These are phyloP conservation scores for Epistrophe eligans DNA, from an alignment of 2,888 invertebrate genomes.

Conservation along the genomic window DNA sequence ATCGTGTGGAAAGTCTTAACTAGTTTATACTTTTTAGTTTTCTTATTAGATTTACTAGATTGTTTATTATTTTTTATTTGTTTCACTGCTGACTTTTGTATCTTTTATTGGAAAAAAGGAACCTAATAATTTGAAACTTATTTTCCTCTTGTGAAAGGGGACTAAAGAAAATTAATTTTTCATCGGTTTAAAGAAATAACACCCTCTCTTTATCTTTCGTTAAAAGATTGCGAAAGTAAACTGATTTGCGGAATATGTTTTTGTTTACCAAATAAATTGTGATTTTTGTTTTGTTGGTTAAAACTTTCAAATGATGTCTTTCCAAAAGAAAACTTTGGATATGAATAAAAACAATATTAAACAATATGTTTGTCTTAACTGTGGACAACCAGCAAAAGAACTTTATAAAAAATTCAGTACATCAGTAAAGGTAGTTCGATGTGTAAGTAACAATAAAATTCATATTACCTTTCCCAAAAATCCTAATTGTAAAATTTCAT, in stretches of 20 bases:
- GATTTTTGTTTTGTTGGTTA: neutral
- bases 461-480: neutral
- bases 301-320: neutral
- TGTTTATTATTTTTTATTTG: too few species aligned
- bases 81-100: too few species aligned
- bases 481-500: neutral
- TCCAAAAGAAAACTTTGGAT: neutral
- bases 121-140: too few species aligned
- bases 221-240: neutral
- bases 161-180: too few species aligned
- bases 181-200: neutral
- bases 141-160: too few species aligned
- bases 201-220: constrained; percentile 20
- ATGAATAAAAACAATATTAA: constrained; percentile 53
- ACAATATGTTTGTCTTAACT: constrained; percentile 87
- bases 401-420: constrained; percentile 89
- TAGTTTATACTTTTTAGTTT: too few species aligned
- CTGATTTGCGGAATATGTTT: constrained; percentile 41
- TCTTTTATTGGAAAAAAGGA: too few species aligned
- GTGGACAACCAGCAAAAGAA: constrained; percentile 87
- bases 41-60: too few species aligned
- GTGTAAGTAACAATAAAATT: constrained; percentile 87
- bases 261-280: constrained; percentile 44
- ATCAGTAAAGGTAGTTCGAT: constrained; percentile 89
- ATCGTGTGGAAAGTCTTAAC: too few species aligned